These are phyloP conservation scores for Drosophila kikkawai DNA, from an alignment of 1,140 invertebrate species.

Conservation along the genomic window DNA sequence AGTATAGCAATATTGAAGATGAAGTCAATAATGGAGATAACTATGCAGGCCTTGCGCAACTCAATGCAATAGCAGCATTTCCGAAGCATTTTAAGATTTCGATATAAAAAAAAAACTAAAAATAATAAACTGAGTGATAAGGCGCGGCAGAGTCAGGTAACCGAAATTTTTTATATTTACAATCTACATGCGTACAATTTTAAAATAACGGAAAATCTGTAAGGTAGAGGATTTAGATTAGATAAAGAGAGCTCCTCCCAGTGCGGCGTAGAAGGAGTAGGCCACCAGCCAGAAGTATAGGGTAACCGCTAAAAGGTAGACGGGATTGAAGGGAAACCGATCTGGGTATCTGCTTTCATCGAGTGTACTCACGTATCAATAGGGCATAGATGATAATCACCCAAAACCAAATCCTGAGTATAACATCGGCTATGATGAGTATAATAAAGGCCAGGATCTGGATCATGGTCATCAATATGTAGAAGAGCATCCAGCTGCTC, in stretches of 20 bases:
- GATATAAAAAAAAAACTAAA: neutral
- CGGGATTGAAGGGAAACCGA: neutral
- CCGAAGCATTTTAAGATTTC: conserved; percentile 21
- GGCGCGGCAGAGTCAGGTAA: conserved; percentile 14
- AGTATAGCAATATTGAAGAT: conserved; percentile 26
- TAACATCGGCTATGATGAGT: conserved; percentile 49
- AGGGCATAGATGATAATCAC: conserved; percentile 30
- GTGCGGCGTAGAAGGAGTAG: conserved; percentile 70
- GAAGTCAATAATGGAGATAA: conserved; percentile 41
- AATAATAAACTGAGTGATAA: conserved; percentile 36
- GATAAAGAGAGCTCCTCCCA: conserved; percentile 58
- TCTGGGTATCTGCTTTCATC: neutral
- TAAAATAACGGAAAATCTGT: conserved; percentile 1
- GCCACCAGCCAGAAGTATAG: conserved; percentile 62
- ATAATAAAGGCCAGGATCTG: conserved; percentile 49
- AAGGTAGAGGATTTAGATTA: conserved; percentile 11
- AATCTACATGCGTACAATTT: neutral
- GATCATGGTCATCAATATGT: conserved; percentile 38
- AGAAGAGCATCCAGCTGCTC: conserved; percentile 52
- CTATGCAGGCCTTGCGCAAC: conserved; percentile 42
- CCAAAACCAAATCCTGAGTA: conserved; percentile 43
- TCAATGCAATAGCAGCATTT: conserved; percentile 46
- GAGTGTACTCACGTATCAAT: conserved; percentile 44
- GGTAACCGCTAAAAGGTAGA: conserved; percentile 20
- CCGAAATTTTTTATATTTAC: conserved; percentile 10